Percentiles rank a stretch among this genome's conserved stretches.
These are phyloP conservation scores for Capromys pilorides DNA, from an alignment of 2,797 vertebrate species.

Conservation along the genomic window DNA sequence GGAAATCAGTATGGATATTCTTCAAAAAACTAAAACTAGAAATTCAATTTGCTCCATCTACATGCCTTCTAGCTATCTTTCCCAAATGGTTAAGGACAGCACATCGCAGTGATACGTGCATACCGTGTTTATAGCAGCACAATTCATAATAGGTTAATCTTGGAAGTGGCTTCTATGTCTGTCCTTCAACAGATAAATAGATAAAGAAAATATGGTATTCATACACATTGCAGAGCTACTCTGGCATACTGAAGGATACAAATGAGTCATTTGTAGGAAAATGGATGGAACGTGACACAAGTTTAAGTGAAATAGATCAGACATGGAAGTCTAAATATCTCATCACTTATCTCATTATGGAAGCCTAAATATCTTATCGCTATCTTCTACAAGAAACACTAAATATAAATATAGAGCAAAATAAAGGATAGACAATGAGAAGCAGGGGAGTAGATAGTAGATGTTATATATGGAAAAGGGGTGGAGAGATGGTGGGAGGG, in stretches of 20 bases:
- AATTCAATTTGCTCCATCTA: background rate
- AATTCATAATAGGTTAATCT: background rate
- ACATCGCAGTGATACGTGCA: background rate
- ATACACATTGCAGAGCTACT: background rate
- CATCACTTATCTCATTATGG: background rate
- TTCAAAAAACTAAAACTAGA: background rate
- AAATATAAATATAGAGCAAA: background rate
- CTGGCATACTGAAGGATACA: background rate
- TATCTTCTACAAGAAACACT: background rate
- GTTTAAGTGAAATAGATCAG: background rate
- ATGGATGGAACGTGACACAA: background rate
- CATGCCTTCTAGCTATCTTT: background rate
- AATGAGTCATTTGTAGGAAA: background rate
- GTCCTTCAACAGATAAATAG: background rate
- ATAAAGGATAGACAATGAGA: background rate
- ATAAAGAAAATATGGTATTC: background rate
- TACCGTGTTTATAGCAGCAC: background rate
- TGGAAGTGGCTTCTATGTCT: background rate
- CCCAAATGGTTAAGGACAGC: background rate
- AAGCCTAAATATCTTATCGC: background rate
- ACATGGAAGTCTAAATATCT: background rate
- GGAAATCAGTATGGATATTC: background rate
- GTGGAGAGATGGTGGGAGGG: background rate
- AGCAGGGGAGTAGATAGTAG: too few species aligned
- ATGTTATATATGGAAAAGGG: too few species aligned